These are phyloP conservation scores for Poliocrania exsul DNA, from an alignment of 2,797 vertebrate species.

Conservation along the genomic window DNA sequence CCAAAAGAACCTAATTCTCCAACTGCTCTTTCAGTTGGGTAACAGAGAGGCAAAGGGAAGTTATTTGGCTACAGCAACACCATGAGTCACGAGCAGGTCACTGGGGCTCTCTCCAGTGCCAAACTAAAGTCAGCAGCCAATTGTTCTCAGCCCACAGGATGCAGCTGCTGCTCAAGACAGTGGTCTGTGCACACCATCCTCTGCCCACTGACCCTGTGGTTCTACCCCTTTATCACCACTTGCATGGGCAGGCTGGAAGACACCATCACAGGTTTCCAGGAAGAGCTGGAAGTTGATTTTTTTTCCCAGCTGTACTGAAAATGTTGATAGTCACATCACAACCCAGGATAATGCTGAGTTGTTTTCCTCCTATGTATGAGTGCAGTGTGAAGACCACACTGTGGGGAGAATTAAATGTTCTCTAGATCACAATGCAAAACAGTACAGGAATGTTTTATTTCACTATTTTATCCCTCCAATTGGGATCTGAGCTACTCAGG, in stretches of 20 bases:
- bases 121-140: neutral
- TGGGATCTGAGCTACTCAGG: neutral
- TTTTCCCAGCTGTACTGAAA: neutral
- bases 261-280: neutral
- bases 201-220: neutral
- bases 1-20: neutral
- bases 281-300: neutral
- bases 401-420: neutral
- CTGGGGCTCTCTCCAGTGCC: neutral
- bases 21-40: neutral
- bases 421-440: neutral
- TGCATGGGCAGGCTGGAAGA: neutral
- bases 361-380: neutral
- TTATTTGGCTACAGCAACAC: neutral
- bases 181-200: neutral
- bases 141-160: neutral
- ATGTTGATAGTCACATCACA: neutral
- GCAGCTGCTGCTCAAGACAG: neutral
- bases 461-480: neutral
- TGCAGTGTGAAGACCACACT: neutral
- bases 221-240: neutral
- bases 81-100: neutral
- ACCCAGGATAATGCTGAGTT: neutral
- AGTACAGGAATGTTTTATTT: neutral
- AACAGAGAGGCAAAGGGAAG: neutral